These are phyloP conservation scores for Athene cunicularia DNA, from an alignment of 2,113 vertebrate species.

Conservation along the genomic window DNA sequence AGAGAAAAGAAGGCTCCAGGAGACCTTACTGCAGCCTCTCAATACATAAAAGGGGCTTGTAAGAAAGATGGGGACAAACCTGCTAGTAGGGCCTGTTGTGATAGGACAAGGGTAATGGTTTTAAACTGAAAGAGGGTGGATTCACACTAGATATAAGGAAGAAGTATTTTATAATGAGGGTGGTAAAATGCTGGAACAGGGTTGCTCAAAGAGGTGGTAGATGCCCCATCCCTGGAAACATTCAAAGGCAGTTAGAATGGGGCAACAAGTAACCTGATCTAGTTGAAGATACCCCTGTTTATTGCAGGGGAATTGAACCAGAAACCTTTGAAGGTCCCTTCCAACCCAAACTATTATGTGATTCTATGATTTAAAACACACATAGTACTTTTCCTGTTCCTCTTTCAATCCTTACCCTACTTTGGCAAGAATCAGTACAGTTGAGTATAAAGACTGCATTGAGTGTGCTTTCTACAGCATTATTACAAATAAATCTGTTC, in stretches of 20 bases:
- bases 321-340: background rate
- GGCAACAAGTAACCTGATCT: background rate
- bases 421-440: background rate
- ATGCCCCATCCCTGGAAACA: background rate
- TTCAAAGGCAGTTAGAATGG: background rate
- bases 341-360: background rate
- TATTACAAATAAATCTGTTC: background rate
- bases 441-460: background rate
- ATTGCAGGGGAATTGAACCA: background rate
- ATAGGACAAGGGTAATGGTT: background rate
- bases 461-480: background rate
- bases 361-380: background rate
- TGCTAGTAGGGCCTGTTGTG: background rate
- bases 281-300: background rate
- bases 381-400: background rate
- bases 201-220: background rate
- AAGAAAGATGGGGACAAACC: background rate
- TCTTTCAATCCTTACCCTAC: background rate
- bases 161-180: background rate
- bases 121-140: background rate
- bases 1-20: background rate
- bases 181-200: background rate
- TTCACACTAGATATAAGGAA: background rate
- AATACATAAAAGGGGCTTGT: background rate
- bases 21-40: background rate